phyloP scores from a whole-genome alignment of 2,797 vertebrate species.

The Coendou prehensilis region DNA sequence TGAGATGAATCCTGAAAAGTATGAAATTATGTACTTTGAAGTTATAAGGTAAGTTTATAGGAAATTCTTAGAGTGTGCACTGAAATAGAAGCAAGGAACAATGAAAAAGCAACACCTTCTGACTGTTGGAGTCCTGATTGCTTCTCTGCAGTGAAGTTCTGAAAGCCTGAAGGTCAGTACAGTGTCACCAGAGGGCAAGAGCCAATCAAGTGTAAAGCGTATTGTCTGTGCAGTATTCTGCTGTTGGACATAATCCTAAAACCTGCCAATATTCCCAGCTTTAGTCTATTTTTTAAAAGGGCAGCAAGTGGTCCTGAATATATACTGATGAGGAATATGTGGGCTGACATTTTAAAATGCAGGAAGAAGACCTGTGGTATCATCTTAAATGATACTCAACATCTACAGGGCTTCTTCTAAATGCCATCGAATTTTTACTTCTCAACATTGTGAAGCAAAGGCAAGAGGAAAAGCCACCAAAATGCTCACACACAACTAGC shows the following conservation, averaged over 20 bases:
- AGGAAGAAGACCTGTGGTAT: slow-evolving; percentile 56
- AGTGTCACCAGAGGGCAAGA: slow-evolving; percentile 13
- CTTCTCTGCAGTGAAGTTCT: background rate
- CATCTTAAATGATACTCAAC: slow-evolving; percentile 68
- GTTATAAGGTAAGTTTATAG: background rate
- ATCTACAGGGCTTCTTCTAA: slow-evolving; percentile 67
- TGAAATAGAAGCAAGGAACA: background rate
- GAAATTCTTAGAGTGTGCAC: background rate
- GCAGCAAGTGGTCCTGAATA: slow-evolving; percentile 76
- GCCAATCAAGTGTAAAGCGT: background rate
- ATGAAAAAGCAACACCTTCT: background rate
- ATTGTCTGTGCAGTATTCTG: background rate
- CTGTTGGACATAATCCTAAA: slow-evolving; percentile 37
- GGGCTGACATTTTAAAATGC: slow-evolving; percentile 80
- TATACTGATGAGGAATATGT: slow-evolving; percentile 69
- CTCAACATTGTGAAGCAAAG: slow-evolving; percentile 35
- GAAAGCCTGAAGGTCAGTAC: background rate
- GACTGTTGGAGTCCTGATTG: background rate
- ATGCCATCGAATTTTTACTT: slow-evolving; percentile 68
- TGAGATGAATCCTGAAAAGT: background rate
- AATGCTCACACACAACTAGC: background rate
- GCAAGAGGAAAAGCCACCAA: slow-evolving; percentile 52
- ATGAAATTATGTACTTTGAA: background rate
- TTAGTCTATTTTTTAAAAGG: slow-evolving; percentile 74
- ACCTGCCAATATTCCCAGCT: slow-evolving; percentile 71